phyloP scores from a whole-genome alignment of 1,140 invertebrate species.

The Brachionus paranguensis region DNA sequence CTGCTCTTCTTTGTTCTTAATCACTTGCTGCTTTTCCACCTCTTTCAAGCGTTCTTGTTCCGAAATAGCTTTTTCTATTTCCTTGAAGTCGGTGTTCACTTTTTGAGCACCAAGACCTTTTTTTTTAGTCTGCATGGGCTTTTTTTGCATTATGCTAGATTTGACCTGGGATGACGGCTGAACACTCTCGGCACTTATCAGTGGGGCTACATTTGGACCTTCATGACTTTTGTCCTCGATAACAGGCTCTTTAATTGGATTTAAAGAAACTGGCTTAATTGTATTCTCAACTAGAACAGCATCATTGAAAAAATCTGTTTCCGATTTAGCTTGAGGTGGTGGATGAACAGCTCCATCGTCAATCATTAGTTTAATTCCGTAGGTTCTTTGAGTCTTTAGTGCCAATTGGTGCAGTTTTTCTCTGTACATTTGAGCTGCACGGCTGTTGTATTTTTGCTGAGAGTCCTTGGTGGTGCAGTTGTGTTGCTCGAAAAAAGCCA shows the following conservation, averaged over 20 bases:
- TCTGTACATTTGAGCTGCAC: conserved; percentile 83
- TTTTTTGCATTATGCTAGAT: conserved; percentile 1
- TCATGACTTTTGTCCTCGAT: conserved; percentile 40
- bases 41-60: conserved; percentile 68
- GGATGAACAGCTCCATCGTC: neutral
- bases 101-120: conserved; percentile 93
- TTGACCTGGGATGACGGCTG: conserved; percentile 48
- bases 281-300: neutral
- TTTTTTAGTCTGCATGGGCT: conserved; percentile 49
- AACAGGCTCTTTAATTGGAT: neutral
- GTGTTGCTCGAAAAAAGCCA: conserved; percentile 87
- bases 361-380: conserved; percentile 73
- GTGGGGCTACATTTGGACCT: conserved; percentile 58
- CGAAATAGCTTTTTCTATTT: conserved; percentile 81
- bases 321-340: neutral
- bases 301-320: neutral
- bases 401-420: conserved; percentile 62
- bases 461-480: conserved; percentile 83
- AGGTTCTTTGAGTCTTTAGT: conserved; percentile 74
- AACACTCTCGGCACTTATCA: conserved; percentile 54
- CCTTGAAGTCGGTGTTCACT: conserved; percentile 83
- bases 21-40: conserved; percentile 56
- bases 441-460: conserved; percentile 93
- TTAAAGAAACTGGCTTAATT: neutral
- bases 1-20: conserved; percentile 59